Evolutionary conservation across 2,113 vertebrate species (phyloP).

Genomic region (Dipodomys merriami): DNA sequence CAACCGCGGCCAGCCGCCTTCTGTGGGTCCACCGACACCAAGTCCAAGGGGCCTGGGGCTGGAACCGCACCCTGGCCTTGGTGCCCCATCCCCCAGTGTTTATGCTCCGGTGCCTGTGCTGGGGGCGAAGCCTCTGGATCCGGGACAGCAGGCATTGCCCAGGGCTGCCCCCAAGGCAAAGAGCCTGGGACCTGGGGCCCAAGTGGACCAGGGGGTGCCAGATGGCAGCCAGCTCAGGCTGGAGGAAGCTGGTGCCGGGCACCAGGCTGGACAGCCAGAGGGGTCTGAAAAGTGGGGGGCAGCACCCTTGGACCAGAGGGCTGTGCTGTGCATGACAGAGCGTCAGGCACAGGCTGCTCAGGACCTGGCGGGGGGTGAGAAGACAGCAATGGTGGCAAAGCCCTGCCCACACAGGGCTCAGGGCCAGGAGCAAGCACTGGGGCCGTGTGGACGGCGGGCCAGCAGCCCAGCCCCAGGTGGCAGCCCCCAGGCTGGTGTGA

Average conservation of each 20-base stretch:
- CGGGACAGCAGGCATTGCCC: rapidly evolving
- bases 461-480: not conserved
- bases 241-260: not conserved
- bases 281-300: not conserved
- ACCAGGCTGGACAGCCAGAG: not conserved
- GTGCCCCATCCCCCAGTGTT: too few species aligned
- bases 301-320: not conserved
- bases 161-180: not conserved
- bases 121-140: too few species aligned
- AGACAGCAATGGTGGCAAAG: not conserved
- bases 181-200: not conserved
- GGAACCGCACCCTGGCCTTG: not conserved
- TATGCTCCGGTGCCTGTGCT: too few species aligned
- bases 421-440: not conserved
- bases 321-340: rapidly evolving
- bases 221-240: not conserved
- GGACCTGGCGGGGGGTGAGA: not conserved
- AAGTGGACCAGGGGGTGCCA: not conserved
- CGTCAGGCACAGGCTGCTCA: not conserved
- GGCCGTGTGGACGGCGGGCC: not conserved
- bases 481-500: not conserved
- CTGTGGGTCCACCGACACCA: not conserved
- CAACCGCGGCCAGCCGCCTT: not conserved
- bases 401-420: not conserved
- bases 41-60: not conserved